Conservation (phyloP, 2,888 invertebrate species). For the Bibio marci region DNA sequence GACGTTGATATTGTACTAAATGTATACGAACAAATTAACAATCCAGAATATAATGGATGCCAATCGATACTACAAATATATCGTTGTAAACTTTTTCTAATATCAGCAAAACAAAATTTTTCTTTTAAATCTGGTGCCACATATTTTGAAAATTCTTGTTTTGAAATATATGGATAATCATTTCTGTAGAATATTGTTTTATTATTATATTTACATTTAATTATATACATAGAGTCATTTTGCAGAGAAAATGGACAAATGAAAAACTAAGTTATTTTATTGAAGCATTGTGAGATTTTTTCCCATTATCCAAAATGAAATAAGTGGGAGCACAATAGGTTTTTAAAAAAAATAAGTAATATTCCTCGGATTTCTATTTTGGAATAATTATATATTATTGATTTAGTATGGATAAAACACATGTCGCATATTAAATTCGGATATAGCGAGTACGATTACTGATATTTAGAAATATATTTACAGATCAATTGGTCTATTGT, state of each 20-base stretch:
- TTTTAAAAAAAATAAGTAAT: too few relatives aligned
- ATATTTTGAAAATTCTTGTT: slow-evolving; percentile 17
- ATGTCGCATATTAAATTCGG: too few relatives aligned
- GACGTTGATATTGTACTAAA: slow-evolving; percentile 34
- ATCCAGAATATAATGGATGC: slow-evolving; percentile 54
- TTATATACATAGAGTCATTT: neutral
- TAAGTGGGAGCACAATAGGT: too few relatives aligned
- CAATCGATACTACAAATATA: slow-evolving; percentile 46
- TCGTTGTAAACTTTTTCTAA: slow-evolving; percentile 42
- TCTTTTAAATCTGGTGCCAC: slow-evolving; percentile 23
- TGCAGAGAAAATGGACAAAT: neutral
- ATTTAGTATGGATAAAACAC: too few relatives aligned
- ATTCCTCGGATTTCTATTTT: too few relatives aligned
- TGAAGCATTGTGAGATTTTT: too few relatives aligned
- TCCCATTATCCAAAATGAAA: too few relatives aligned
- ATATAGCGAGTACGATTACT: too few relatives aligned
- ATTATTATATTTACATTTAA: neutral
- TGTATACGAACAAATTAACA: slow-evolving; percentile 48
- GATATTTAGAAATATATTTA: too few relatives aligned
- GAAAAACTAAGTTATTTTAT: too few relatives aligned
- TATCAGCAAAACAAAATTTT: slow-evolving; percentile 45
- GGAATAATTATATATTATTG: too few relatives aligned
- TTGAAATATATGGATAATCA: slow-evolving; percentile 23
- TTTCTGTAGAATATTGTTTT: slow-evolving; percentile 17
- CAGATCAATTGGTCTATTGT: too few relatives aligned